phyloP scores from a whole-genome alignment of 2,113 vertebrate genomes.

The Glaucomys volans region DNA sequence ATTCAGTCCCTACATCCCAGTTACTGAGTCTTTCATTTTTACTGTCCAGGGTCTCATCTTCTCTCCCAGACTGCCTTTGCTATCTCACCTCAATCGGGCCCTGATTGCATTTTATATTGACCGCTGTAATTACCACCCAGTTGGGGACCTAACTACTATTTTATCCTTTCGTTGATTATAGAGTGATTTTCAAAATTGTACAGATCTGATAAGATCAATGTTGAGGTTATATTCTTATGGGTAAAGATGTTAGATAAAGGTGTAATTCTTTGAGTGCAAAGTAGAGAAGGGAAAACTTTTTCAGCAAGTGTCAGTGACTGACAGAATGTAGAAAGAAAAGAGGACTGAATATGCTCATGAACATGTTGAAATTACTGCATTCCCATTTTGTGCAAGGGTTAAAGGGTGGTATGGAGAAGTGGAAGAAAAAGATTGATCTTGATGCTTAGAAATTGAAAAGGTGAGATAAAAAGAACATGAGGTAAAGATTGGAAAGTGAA shows the following conservation, averaged over 20 bases:
- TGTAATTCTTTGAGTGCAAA: not conserved
- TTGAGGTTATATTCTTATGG: not conserved
- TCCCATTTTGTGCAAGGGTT: not conserved
- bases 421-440: constrained; percentile 26
- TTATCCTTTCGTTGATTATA: not conserved
- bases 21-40: not conserved
- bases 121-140: not conserved
- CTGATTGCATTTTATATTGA: not conserved
- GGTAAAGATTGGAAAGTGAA: constrained; percentile 62
- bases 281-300: not conserved
- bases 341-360: not conserved
- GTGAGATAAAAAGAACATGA: constrained; percentile 65
- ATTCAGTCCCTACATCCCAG: not conserved
- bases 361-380: not conserved
- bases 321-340: not conserved
- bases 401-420: not conserved
- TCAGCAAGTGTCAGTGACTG: not conserved
- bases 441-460: constrained; percentile 35
- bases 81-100: not conserved
- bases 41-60: not conserved
- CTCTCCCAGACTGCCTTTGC: not conserved
- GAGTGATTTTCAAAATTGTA: not conserved
- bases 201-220: not conserved
- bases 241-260: not conserved
- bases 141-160: not conserved